These are phyloP conservation scores for Andrena minutula DNA, from an alignment of 2,888 invertebrate genomes.

Conservation along the genomic window DNA sequence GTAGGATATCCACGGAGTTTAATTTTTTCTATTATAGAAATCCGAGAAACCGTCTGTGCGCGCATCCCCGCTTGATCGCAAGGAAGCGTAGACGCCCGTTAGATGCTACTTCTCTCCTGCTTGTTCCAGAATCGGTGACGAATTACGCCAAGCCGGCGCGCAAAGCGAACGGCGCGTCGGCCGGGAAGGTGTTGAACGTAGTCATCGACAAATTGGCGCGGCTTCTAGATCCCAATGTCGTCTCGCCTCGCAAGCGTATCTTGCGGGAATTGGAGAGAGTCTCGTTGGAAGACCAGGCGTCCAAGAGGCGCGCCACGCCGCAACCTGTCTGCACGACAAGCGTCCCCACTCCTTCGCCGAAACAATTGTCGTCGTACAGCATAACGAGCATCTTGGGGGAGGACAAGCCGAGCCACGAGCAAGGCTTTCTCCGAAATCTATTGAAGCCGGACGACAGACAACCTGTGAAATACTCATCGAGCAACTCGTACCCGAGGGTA, in stretches of 20 bases:
- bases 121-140: slow-evolving; percentile 70
- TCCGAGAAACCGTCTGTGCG: slow-evolving; percentile 84
- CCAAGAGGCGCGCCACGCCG: slow-evolving; percentile 86
- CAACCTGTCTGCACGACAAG: slow-evolving; percentile 75
- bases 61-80: slow-evolving; percentile 85
- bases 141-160: slow-evolving; percentile 68
- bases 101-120: slow-evolving; percentile 84
- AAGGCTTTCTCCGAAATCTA: slow-evolving; percentile 82
- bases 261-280: slow-evolving; percentile 93
- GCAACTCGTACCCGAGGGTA: slow-evolving; percentile 80
- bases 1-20: slow-evolving; percentile 91
- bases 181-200: slow-evolving; percentile 79
- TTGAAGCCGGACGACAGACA: slow-evolving; percentile 83
- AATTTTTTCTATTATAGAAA: slow-evolving; percentile 90
- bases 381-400: slow-evolving; percentile 93
- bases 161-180: slow-evolving; percentile 73
- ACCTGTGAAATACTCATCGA: slow-evolving; percentile 81
- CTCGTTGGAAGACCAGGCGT: slow-evolving; percentile 89
- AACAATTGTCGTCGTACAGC: slow-evolving; percentile 91
- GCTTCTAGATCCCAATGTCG: slow-evolving; percentile 86
- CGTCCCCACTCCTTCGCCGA: slow-evolving; percentile 78
- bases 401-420: slow-evolving; percentile 86
- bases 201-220: slow-evolving; percentile 83
- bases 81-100: slow-evolving; percentile 90
- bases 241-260: slow-evolving; percentile 93